Base-by-base conservation (phyloP, 2,797 vertebrate genomes). In the Dicrostonyx torquatus region DNA sequence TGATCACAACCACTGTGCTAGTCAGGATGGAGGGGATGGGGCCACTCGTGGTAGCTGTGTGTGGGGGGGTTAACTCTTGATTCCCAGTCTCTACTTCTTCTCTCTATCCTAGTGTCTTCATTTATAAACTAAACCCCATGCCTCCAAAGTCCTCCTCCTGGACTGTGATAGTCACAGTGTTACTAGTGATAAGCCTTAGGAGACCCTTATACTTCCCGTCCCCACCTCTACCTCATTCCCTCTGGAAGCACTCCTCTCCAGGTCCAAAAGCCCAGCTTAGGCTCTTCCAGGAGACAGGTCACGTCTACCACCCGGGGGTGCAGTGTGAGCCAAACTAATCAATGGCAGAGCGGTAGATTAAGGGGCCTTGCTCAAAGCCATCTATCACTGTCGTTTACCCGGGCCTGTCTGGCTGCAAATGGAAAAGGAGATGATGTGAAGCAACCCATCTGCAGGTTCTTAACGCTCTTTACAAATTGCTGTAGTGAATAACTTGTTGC, bases 381-480 rank as follows among this genome's bases (percentile, higher is more conserved):
- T 98, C 98, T 89, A 94, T 98, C 98, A 98, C 97, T 92, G 66
- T 90, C 97, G 95, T 97, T 98, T 98, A 97, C 97, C 97, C 26
- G 0, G 79, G 95, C 93, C 96, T 97, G 97, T 97, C 98, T 98
- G 97, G 95, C 98, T 78, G 97, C 97, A 97, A 97, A 98, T 78
- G 96, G 98, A 96, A 96, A 98, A 93, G 97, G 94, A 97, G 97
- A 96, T 94, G 95, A 98, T 92, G 97, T 96, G 97, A 98, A 98
- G 98, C 98, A 98, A 98, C 97, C 97, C 97, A 97, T 98, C 98
- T 97, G 97, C 96, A 98, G 98, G 97, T 97, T 98, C 98, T 98
- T 98, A 98, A 97, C 91, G 62, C 97, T 98, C 98, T 97, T 98
- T 98, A 99, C 98, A 98, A 98, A 98, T 98, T 97, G 97, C 98